Evolutionary conservation across 2,888 invertebrate genomes (phyloP).

Genomic region (Gymnosoma rotundatum): DNA sequence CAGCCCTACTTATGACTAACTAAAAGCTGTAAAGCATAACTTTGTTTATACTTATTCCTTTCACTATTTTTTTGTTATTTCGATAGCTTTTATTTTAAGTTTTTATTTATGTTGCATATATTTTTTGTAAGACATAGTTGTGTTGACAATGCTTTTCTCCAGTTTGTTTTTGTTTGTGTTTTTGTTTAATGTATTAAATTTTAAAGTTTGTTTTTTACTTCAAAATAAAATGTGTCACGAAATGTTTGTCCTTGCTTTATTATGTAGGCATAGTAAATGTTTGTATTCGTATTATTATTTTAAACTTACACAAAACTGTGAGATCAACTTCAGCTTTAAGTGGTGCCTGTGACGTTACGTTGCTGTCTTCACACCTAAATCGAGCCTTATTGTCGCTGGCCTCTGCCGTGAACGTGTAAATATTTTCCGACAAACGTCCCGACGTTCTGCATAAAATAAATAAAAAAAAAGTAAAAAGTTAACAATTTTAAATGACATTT

Average conservation of each 20-base stretch:
- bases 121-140: background rate
- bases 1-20: too few species aligned
- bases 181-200: background rate
- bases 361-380: constrained; percentile 96
- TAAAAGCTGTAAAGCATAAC: constrained; percentile 50
- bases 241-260: background rate
- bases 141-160: constrained; percentile 9
- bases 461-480: too few species aligned
- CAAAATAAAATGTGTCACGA: constrained; percentile 3
- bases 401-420: constrained; percentile 93
- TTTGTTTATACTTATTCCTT: constrained; percentile 39
- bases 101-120: background rate
- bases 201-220: constrained; percentile 14
- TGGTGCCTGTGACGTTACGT: constrained; percentile 93
- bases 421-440: constrained; percentile 92
- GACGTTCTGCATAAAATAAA: constrained; percentile 84
- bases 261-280: background rate
- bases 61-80: background rate
- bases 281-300: constrained; percentile 7
- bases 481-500: constrained; percentile 33
- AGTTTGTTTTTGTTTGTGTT: constrained; percentile 5
- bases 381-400: constrained; percentile 96
- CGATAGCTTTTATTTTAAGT: background rate
- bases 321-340: constrained; percentile 93
- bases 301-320: constrained; percentile 94